Evolutionary conservation across 2,888 invertebrate genomes (phyloP).

Genomic region (Harpalus rubripes): DNA sequence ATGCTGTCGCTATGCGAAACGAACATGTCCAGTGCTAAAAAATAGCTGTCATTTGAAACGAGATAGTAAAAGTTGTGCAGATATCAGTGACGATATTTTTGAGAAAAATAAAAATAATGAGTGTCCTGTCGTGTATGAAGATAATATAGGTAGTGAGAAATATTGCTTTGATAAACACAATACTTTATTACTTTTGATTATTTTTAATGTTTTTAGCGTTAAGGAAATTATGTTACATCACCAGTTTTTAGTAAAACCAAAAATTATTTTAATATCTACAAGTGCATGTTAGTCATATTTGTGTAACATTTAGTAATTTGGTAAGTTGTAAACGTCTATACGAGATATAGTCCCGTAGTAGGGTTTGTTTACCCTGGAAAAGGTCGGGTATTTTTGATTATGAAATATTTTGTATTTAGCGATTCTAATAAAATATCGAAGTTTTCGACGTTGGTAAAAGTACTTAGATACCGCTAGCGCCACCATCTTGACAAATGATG

Average conservation of each 20-base stretch:
- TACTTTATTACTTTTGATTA: slow-evolving; percentile 67
- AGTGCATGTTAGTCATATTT: slow-evolving; percentile 62
- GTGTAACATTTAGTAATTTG: slow-evolving; percentile 43
- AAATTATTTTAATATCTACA: slow-evolving; percentile 45
- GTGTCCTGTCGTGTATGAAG: slow-evolving; percentile 38
- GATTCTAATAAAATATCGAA: too few species aligned
- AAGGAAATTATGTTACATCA: slow-evolving; percentile 61
- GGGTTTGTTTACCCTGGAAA: too few species aligned
- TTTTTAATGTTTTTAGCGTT: slow-evolving; percentile 67
- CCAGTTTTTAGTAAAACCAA: slow-evolving; percentile 61
- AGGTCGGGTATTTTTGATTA: too few species aligned
- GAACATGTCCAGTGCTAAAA: slow-evolving; percentile 75
- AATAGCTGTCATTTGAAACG: slow-evolving; percentile 72
- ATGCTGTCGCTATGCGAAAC: slow-evolving; percentile 76
- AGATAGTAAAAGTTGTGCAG: slow-evolving; percentile 75
- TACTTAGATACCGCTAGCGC: too few species aligned
- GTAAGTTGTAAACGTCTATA: slow-evolving; percentile 23
- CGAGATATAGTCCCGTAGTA: background rate
- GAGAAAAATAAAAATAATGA: slow-evolving; percentile 52
- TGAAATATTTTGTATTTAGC: too few species aligned
- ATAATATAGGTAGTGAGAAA: slow-evolving; percentile 63
- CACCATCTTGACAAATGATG: too few species aligned
- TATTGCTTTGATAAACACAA: slow-evolving; percentile 58
- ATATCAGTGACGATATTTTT: slow-evolving; percentile 70
- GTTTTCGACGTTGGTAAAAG: too few species aligned